Percentiles rank a stretch among this genome's conserved stretches.
Evolutionary conservation across 2,113 vertebrate genomes (phyloP).

Genomic region (Notechis scutatus): DNA sequence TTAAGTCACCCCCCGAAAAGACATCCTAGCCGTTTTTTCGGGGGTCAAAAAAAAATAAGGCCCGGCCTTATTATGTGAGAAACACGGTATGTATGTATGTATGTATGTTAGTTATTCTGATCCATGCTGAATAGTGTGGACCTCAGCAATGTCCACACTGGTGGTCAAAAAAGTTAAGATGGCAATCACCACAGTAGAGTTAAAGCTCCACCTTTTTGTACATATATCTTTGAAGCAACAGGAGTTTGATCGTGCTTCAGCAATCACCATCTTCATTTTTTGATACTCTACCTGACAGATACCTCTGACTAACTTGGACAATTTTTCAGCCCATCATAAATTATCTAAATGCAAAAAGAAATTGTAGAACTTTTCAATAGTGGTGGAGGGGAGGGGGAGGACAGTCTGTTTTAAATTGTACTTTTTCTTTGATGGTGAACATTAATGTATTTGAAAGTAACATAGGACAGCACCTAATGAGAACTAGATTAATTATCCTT

Average conservation of each 20-base stretch:
- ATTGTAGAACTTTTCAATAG: neutral
- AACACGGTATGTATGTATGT: too few species aligned
- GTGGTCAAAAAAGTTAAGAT: neutral
- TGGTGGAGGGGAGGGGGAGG: too few species aligned
- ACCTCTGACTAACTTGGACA: neutral
- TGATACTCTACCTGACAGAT: neutral
- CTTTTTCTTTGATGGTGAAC: neutral
- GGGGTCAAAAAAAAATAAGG: too few species aligned
- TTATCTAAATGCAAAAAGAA: neutral
- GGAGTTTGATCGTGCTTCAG: neutral
- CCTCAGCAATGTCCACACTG: neutral
- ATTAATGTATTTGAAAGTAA: neutral
- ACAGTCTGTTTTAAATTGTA: neutral
- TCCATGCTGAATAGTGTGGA: neutral
- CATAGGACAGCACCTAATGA: neutral
- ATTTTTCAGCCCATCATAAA: neutral
- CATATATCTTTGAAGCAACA: neutral
- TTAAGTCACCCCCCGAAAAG: too few species aligned
- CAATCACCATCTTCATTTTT: neutral
- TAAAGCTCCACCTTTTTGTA: neutral
- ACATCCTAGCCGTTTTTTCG: too few species aligned
- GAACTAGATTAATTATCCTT: neutral
- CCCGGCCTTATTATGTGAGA: too few species aligned
- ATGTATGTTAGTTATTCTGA: neutral
- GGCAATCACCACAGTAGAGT: neutral